Evolutionary conservation across 2,888 invertebrate species (phyloP), one percentile per base, ranked within the genome.

Genomic region (Agrotis puta): DNA sequence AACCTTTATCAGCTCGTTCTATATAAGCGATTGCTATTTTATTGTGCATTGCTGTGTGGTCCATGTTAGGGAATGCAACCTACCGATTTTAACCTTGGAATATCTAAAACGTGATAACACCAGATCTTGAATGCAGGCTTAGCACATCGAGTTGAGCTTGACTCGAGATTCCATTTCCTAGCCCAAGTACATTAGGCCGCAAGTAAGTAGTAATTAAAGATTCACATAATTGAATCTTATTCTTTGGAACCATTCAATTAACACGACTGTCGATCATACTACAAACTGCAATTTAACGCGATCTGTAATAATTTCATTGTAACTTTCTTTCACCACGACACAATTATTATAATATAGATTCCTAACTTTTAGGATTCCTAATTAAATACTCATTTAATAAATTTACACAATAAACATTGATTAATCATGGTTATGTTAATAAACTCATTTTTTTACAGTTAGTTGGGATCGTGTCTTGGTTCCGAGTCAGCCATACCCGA

Each of bases 391-490:
- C 9, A 54, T 27, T 4, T 54, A 27, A 18, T 27, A 2, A 27
- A 6, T 56, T n/a, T 11, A 33, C 33, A 33, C 7, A 13, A 62
- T 33, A n/a, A n/a, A n/a, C n/a, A n/a, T 56, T 18, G 2, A 57
- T 4, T 39, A 48, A 11, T n/a, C 16, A 33, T 16, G 11, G 48
- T 18, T 39, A 24, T 39, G 4, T 50, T 66, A n/a, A 16, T 39
- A 3, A 39, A 20, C 3, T 6, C n/a, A 5, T 67, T 67, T 1
- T 69, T 67, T 27, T 14, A 43, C 70, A 67, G 70, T 18, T 67
- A 5, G 70, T 51, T 7, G 16, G 50, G 7, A 6, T 24, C 5
- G 70, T 39, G 16, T 14, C 9, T 3, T 69, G 48, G n/a, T 14
- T 22, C 13, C 20, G 48, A 16, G 20, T 70, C 0, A 43, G 18